A percentile compares a stretch with the other conserved stretches of the same genome.
phyloP scores from a whole-genome alignment of 2,113 vertebrate genomes.

The Mustelus asterias region DNA sequence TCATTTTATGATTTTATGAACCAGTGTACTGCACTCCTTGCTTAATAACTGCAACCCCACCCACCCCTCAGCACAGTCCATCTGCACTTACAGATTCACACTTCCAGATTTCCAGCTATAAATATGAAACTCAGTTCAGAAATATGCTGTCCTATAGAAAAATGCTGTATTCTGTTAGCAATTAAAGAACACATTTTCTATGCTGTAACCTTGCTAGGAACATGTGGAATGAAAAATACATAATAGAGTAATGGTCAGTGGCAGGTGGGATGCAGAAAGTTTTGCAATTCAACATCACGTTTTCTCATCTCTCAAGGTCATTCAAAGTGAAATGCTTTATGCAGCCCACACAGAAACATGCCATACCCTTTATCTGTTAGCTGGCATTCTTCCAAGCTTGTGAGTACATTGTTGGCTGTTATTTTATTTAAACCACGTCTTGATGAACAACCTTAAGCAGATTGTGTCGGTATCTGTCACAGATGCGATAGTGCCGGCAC shows the following conservation, averaged over 20 bases:
- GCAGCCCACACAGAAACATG: background rate
- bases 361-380: background rate
- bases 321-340: constrained; percentile 15
- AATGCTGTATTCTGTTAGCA: background rate
- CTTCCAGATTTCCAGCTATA: background rate
- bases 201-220: background rate
- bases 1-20: background rate
- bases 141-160: background rate
- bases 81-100: background rate
- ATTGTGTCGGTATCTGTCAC: background rate
- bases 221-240: background rate
- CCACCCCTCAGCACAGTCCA: background rate
- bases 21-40: background rate
- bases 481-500: background rate
- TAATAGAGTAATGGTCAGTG: background rate
- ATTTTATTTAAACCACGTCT: background rate
- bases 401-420: background rate
- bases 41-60: background rate
- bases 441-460: background rate
- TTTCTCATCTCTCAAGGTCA: background rate
- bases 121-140: background rate
- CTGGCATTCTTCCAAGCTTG: background rate
- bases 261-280: background rate
- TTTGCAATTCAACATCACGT: background rate
- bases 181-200: background rate